Evolutionary conservation across 2,888 invertebrate species (phyloP), one percentile per base, ranked within the genome.

Genomic region (Dryocosmus kuriphilus): DNA sequence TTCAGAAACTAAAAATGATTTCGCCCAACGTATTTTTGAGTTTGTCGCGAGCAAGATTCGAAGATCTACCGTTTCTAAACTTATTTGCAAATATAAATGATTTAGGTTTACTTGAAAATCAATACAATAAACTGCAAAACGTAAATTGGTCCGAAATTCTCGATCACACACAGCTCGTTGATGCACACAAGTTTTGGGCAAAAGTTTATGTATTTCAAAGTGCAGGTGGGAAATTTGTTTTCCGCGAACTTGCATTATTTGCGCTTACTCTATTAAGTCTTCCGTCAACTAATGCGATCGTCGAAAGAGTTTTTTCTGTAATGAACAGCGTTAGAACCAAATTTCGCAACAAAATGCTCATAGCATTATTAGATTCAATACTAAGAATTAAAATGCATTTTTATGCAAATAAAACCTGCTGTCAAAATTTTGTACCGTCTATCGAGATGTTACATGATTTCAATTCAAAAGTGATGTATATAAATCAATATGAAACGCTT

Each of bases 301-400:
- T 78, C 19, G 80, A 80, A 74, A 71, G 80, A 61, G 65, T 76
- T 46, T 81, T 81, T 71, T 81, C 79, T 41, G 63, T 76, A 16
- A 81, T 81, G 79, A 81, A 81, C 57, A 30, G 51, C 6, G 38
- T 79, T 9, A 80, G 79, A 60, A 77, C 80, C 1, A 80, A 80
- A 79, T 30, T 24, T 9, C 51, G 79, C 24, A 80, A 80, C 32
- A 76, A 55, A 63, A 79, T 75, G 63, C 35, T 27, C 24, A 60
- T 60, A 27, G 9, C 22, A 24, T 24, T 60, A 14, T 24, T 60
- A 24, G 60, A 60, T 60, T 60, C 60, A n/a, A 60, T 60, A 60
- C 24, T 60, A 14, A 60, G 60, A 27, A 60, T 60, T 11, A 22
- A 27, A 60, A 60, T 60, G 14, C 22, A 14, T 7, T 60, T 60